Evolutionary conservation across 2,888 invertebrate genomes (phyloP), one percentile per base, ranked within the genome.

Genomic region (Congeria kusceri): DNA sequence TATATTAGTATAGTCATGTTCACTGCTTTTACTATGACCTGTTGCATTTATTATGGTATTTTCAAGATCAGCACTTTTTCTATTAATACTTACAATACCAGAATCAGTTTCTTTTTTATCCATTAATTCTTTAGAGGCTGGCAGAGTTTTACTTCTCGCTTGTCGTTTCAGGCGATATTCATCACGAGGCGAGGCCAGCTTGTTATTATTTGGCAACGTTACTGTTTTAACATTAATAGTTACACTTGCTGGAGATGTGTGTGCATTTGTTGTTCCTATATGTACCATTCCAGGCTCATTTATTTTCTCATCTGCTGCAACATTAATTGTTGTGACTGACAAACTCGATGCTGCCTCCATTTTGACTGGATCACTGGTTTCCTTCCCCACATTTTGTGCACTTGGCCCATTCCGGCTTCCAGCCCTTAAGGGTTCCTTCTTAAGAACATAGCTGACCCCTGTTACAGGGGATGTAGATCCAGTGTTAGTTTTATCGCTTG

Each of bases 91-190:
- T 53, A 25, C 25, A 53, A 53, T 53, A 53, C n/a, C 47, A 29
- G n/a, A 59, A 23, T 79, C 79, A 18, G 59, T 23, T 58, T 77
- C 71, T 61, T 77, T 70, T 47, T 71, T 76, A 46, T 85, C 75
- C 18, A 87, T 57, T 44, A 85, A 61, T 20, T 87, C 85, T 61
- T 78, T 79, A 7, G 85, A 69, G n/a, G 84, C 85, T 53, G 91
- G 90, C 18, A 91, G 72, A 0, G 91, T 91, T 77, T 88, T 89
- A 77, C 89, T 90, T 47, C 90, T 85, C 25, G 61, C 75, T 70
- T 88, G 87, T 65, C 89, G 74, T 70, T 84, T 87, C 13, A 81
- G 61, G 70, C 83, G 88, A 77, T 89, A 90, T 15, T 90, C 91
- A 29, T 91, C 90, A 63, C 85, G 85, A 15, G 88, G 88, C 47